Evolutionary conservation across 2,888 invertebrate genomes (phyloP), one percentile per base, ranked within the genome.

Genomic region (Encarsia formosa): DNA sequence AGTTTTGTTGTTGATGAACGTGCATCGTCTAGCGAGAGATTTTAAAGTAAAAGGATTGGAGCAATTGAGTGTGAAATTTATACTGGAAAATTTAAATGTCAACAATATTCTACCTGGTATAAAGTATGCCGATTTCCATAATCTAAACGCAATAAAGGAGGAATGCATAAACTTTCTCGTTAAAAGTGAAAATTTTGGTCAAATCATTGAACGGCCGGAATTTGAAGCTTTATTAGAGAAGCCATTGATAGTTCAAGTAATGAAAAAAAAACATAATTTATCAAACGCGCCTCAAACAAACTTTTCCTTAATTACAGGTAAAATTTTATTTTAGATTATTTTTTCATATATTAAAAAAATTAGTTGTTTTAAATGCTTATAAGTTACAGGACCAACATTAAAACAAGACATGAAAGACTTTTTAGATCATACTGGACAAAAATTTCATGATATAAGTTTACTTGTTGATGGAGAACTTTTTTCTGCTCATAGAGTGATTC

Each of bases 121-220:
- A 26, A 89, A 89, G 68, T 87, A 88, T 65, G 91, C 93, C 1
- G 86, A 90, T 44, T 78, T 78, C 29, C 71, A 84, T 18, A 77
- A 81, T 63, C 76, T 93, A 13, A 79, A 81, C 63, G 87, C 87
- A 62, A 88, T 94, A 65, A 93, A 92, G 75, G 91, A 91, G 68
- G 85, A 88, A 64, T 91, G 90, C 61, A 77, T 91, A 57, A 80
- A 85, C 66, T 95, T 91, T 69, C 89, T 95, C 31, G 90, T 94
- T 4, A 94, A 93, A 68, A 95, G 96, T 64, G 85, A 86, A 65
- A 94, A 94, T 77, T 95, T 90, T 76, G 88, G 87, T 56, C 86
- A 89, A 61, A 94, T 96, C 57, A 92, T 96, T 24, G 94, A 95
- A 94, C 91, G 91, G 42, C 80, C 82, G 50, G 94, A 94, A 69